Evolutionary conservation across 2,888 invertebrate species (phyloP).

Genomic region (Drosophila rubida): DNA sequence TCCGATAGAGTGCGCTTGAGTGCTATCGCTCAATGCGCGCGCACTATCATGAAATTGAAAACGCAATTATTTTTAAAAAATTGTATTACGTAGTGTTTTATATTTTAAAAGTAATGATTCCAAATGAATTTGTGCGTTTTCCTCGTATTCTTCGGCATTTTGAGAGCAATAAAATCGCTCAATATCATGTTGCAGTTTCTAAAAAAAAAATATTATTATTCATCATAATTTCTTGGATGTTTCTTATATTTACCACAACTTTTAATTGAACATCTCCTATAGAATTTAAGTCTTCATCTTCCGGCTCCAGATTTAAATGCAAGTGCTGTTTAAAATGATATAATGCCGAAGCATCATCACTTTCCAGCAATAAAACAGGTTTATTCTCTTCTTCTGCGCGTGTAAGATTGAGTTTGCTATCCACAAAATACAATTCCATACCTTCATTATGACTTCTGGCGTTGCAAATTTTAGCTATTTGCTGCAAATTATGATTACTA

Average conservation of each 20-base stretch:
- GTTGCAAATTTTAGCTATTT: slow-evolving; percentile 45
- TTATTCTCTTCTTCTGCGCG: slow-evolving; percentile 5
- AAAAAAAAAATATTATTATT: slow-evolving; percentile 11
- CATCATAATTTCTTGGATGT: not conserved
- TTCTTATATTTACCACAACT: slow-evolving; percentile 58
- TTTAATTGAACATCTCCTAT: slow-evolving; percentile 16
- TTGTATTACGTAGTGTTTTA: slow-evolving; percentile 62
- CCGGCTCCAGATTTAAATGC: slow-evolving; percentile 26
- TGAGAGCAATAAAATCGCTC: slow-evolving; percentile 66
- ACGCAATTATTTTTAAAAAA: slow-evolving; percentile 29
- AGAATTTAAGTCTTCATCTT: not conserved
- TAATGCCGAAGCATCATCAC: slow-evolving; percentile 56
- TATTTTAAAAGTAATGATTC: slow-evolving; percentile 70
- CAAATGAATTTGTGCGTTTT: slow-evolving; percentile 53
- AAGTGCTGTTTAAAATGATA: slow-evolving; percentile 70
- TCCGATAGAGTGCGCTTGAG: slow-evolving; percentile 33
- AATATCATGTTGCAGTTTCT: slow-evolving; percentile 77
- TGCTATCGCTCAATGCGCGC: slow-evolving; percentile 1
- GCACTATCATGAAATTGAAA: slow-evolving; percentile 16
- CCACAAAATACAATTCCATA: slow-evolving; percentile 50
- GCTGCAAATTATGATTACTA: slow-evolving; percentile 4
- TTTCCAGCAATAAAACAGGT: slow-evolving; percentile 22
- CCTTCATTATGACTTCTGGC: slow-evolving; percentile 5
- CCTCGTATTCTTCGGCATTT: slow-evolving; percentile 18
- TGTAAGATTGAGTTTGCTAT: slow-evolving; percentile 28